Evolutionary conservation across 2,888 invertebrate species (phyloP), one percentile per base, ranked within the genome.

Genomic region (Drosophila nr. medialis): DNA sequence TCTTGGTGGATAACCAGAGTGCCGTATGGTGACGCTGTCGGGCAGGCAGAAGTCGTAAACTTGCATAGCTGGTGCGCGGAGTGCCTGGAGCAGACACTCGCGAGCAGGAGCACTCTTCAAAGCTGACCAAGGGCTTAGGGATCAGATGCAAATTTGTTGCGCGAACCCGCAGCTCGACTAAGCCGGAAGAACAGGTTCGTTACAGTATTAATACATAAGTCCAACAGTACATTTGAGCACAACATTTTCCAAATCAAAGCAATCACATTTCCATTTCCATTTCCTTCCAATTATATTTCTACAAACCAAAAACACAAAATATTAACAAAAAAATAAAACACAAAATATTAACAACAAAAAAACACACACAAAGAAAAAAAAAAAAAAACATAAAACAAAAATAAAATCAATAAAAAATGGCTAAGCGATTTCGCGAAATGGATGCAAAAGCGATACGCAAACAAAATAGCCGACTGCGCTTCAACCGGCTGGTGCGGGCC

Each of bases 401-500:
- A 32, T 32, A 32, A 32, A 32, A 3, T 2, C 51, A 36, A 36
- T 15, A 36, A 2, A 2, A 13, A 6, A 68, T 64, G 69, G 15
- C 53, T 2, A 78, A 75, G 45, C 62, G 75, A 3, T 0, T 5
- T 1, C 75, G 64, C 21, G 48, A 67, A 3, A 1, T 13, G 2
- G 75, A 78, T 10, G 56, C 49, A 2, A 65, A 18, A 7, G 0
- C 1, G 0, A 29, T 10, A 6, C 64, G 42, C 5, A 79, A 63
- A 38, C 34, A 36, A 2, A 64, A 48, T 21, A n/a, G 45, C 32
- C 61, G 77, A 4, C 1, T 54, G 15, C 53, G 54, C 3, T 79
- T 80, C 30, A 76, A 64, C 55, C 56, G 34, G n/a, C 13, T 79
- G 21, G 76, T 79, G 0, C 55, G 64, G 1, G 11, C 45, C 6